A percentile compares a stretch with the other conserved stretches of the same genome.
Conservation (phyloP, 2,113 vertebrate species). For the Nyctibius bracteatus region DNA sequence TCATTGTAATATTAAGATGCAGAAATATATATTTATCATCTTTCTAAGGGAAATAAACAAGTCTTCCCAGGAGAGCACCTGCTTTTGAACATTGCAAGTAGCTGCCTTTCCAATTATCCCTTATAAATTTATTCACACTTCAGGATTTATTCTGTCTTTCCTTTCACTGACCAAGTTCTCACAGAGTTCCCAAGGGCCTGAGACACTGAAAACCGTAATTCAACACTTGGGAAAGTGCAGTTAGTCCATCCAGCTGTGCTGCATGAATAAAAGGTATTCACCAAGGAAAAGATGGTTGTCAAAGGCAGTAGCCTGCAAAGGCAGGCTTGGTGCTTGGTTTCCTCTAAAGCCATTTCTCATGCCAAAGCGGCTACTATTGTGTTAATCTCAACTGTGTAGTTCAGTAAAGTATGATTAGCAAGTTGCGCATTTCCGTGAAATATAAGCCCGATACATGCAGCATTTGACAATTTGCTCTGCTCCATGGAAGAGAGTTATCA, state of each 20-base stretch:
- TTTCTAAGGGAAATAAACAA: neutral
- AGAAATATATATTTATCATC: neutral
- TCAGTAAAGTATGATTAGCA: neutral
- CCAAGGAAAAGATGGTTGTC: neutral
- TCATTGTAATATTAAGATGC: neutral
- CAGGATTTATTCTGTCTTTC: slow-evolving; percentile 18
- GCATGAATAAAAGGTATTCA: neutral
- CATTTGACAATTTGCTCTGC: neutral
- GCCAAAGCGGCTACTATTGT: neutral
- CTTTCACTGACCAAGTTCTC: neutral
- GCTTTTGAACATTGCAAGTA: neutral
- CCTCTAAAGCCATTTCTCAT: neutral
- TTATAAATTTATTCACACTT: neutral
- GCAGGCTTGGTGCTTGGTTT: neutral
- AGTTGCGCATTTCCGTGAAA: neutral
- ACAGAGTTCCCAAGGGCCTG: neutral
- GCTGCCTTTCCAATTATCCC: neutral
- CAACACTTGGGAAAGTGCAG: neutral
- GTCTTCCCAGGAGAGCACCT: neutral
- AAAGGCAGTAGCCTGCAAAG: neutral
- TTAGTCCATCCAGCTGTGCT: neutral
- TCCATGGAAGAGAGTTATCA: neutral
- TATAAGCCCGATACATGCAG: neutral
- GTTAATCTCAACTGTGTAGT: neutral
- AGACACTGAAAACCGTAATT: slow-evolving; percentile 3